A percentile compares a stretch with the other conserved stretches of the same genome.
phyloP scores from a whole-genome alignment of 1,140 invertebrate genomes.

The Meteorus sp. region DNA sequence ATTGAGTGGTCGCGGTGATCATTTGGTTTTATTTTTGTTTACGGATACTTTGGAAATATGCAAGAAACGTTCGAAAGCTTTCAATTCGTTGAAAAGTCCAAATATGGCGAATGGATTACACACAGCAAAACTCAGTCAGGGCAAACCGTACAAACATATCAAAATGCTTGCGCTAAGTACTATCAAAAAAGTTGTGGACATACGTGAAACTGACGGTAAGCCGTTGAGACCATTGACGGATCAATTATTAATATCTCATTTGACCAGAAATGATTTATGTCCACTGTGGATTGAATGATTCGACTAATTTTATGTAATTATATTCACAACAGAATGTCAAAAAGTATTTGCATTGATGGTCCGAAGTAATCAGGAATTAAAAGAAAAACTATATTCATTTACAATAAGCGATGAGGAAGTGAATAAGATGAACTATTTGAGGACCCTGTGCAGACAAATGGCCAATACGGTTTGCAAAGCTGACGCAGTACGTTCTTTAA shows the following conservation, averaged over 20 bases:
- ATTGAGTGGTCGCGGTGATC: constrained; percentile 82
- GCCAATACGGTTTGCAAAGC: constrained; percentile 83
- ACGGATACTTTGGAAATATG: constrained; percentile 92
- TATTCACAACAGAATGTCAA: constrained; percentile 76
- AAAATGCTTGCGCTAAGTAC: constrained; percentile 83
- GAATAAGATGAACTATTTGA: constrained; percentile 79
- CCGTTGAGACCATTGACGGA: constrained; percentile 20
- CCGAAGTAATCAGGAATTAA: constrained; percentile 79
- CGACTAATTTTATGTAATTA: constrained; percentile 17
- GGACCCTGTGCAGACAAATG: constrained; percentile 82
- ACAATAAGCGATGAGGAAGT: constrained; percentile 78
- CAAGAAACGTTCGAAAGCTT: constrained; percentile 81
- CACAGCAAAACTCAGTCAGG: constrained; percentile 62
- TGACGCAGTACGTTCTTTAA: constrained; percentile 70
- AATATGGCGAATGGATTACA: constrained; percentile 65
- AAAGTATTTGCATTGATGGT: constrained; percentile 87
- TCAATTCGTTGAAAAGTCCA: constrained; percentile 71
- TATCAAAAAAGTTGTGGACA: constrained; percentile 89
- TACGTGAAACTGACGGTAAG: constrained; percentile 78
- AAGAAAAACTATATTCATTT: constrained; percentile 87
- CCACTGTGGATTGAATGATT: no score
- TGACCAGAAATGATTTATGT: neutral
- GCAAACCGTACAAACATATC: constrained; percentile 89
- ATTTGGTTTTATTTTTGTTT: constrained; percentile 88
- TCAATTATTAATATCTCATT: constrained; percentile 19